Percentiles rank a stretch among this genome's conserved stretches.
Evolutionary conservation across 2,113 vertebrate genomes (phyloP).

Genomic region (Hydrolagus affinis): DNA sequence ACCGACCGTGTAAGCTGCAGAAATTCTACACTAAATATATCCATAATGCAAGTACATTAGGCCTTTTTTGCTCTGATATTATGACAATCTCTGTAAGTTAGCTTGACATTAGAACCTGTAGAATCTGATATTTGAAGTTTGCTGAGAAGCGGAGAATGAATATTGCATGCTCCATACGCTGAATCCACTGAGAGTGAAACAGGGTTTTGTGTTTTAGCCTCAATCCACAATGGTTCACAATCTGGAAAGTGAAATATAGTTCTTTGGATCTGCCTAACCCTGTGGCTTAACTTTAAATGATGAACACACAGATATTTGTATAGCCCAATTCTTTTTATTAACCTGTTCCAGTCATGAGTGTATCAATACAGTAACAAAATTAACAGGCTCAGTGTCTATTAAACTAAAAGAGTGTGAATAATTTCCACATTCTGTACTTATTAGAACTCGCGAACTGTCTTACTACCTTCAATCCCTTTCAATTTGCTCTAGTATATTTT

Average conservation of each 20-base stretch:
- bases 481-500: background rate
- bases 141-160: conserved; percentile 55
- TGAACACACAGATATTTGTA: conserved; percentile 2
- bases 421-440: conserved; percentile 6
- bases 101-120: background rate
- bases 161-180: conserved; percentile 51
- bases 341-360: too few relatives aligned
- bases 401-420: background rate
- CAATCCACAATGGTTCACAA: background rate
- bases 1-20: background rate
- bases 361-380: background rate
- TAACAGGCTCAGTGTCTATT: background rate
- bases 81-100: background rate
- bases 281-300: background rate
- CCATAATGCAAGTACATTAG: background rate
- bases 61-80: background rate
- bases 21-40: background rate
- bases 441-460: background rate
- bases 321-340: background rate
- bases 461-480: background rate
- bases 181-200: conserved; percentile 47
- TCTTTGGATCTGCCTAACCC: background rate
- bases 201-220: conserved; percentile 31
- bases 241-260: conserved; percentile 11
- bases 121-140: conserved; percentile 33